Base-by-base conservation (phyloP, 1,140 invertebrate genomes). In the Temnothorax curvispinosus region DNA sequence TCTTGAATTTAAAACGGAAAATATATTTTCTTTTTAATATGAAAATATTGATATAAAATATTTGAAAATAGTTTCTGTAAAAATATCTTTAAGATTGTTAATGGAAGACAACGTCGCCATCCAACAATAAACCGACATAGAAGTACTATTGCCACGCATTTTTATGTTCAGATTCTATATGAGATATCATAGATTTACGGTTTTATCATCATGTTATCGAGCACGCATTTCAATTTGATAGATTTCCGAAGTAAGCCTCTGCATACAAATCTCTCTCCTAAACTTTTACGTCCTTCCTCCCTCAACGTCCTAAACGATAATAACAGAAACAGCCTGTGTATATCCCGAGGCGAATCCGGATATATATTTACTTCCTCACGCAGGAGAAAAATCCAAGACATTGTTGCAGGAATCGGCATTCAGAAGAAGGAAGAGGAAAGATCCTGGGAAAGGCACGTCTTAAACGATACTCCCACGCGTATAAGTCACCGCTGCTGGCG, bases 291-390 rank as follows among this genome's bases (percentile, higher is more conserved):
- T 58, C 38, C 74, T 54, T 62, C 54, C 38, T 52, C 35, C 50
- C 38, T 64, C 67, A 72, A 82, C 38, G 27, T 41, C 44, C 15
- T 80, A 60, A 82, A 74, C 21, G 67, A 87, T 87, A 87, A 87
- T 52, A 87, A 72, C 54, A n/a, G 64, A 58, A 87, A 81, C 64
- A 86, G 41, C 35, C 67, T 64, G 27, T 41, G 13, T 62, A 41
- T 71, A 56, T 60, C 54, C 62, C 54, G 58, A 38, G 65, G 13
- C 56, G 32, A 87, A 87, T 87, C 32, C 35, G 11, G 4, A 60
- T 85, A 77, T 85, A 77, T 44, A 54, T 85, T 41, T 50, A 32
- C 50, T 32, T 13, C 27, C n/a, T 52, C 35, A 47, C 4, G 15
- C 11, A 38, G 18, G 15, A 58, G n/a, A 11, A 8, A 64, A 72